Conservation (phyloP, 2,888 invertebrate genomes). For the Harpagoxenus sublaevis region DNA sequence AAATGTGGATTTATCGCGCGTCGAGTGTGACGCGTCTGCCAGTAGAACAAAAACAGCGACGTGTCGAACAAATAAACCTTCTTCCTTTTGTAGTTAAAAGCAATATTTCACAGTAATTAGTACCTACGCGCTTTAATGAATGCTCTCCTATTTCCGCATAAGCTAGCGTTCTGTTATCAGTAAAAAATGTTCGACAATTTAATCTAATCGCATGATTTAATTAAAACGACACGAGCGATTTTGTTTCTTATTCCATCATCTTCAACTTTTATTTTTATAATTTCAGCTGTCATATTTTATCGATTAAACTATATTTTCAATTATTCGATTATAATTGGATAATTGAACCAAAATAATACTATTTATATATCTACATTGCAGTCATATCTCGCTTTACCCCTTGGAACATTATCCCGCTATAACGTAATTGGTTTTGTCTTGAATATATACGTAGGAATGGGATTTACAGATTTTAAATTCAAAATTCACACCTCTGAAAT, state of each 20-base stretch:
- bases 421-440: neutral
- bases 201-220: neutral
- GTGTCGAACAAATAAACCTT: neutral
- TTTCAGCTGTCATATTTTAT: neutral
- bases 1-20: slow-evolving; percentile 62
- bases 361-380: neutral
- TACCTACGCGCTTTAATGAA: neutral
- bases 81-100: neutral
- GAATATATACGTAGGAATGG: neutral
- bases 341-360: neutral
- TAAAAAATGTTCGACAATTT: slow-evolving; percentile 5
- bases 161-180: neutral
- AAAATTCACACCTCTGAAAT: neutral
- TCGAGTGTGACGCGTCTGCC: neutral
- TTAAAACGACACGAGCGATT: neutral
- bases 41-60: neutral
- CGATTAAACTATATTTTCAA: neutral
- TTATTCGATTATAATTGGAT: neutral
- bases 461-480: neutral
- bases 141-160: neutral
- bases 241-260: neutral
- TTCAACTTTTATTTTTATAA: neutral
- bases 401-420: too few relatives aligned
- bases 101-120: neutral
- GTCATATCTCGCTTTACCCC: neutral